phyloP scores from a whole-genome alignment of 2,888 invertebrate species.

The Sphinx pinastri region DNA sequence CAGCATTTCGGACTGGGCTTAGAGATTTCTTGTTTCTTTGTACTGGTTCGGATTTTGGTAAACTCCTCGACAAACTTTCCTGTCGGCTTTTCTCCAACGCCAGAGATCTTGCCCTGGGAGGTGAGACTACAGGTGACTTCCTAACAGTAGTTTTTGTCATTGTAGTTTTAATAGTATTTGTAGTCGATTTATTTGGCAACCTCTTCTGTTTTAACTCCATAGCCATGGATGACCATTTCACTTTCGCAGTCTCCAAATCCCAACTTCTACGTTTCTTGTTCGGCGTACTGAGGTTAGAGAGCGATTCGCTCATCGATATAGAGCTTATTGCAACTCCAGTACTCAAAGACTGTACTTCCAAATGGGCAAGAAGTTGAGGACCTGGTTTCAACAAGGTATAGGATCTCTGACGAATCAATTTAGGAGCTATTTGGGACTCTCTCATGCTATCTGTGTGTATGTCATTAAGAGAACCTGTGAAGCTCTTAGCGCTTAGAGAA shows the following conservation, averaged over 20 bases:
- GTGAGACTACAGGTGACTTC: slow-evolving; percentile 41
- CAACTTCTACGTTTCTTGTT: slow-evolving; percentile 74
- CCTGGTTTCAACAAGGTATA: slow-evolving; percentile 91
- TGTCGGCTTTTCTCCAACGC: slow-evolving; percentile 47
- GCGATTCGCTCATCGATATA: slow-evolving; percentile 81
- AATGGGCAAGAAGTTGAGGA: slow-evolving; percentile 87
- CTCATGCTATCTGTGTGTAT: slow-evolving; percentile 65
- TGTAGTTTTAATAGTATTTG: slow-evolving; percentile 35
- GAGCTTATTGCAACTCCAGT: slow-evolving; percentile 75
- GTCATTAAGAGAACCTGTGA: slow-evolving; percentile 77
- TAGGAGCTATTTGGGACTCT: slow-evolving; percentile 52
- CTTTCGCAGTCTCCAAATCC: slow-evolving; percentile 77
- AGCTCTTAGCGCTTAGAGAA: slow-evolving; percentile 69
- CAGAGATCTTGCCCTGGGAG: slow-evolving; percentile 49
- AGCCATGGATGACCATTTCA: slow-evolving; percentile 81
- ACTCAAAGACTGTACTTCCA: slow-evolving; percentile 78
- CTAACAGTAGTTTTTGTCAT: slow-evolving; percentile 39
- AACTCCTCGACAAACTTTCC: slow-evolving; percentile 44
- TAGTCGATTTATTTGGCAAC: slow-evolving; percentile 34
- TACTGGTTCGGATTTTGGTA: slow-evolving; percentile 56
- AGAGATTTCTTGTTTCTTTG: slow-evolving; percentile 45
- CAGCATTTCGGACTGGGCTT: slow-evolving; percentile 50
- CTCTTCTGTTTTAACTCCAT: slow-evolving; percentile 63
- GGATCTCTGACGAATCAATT: slow-evolving; percentile 88
- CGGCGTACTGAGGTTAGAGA: slow-evolving; percentile 61